These are phyloP conservation scores for Philopedon plagiatum DNA, from an alignment of 2,888 invertebrate genomes.

Conservation along the genomic window DNA sequence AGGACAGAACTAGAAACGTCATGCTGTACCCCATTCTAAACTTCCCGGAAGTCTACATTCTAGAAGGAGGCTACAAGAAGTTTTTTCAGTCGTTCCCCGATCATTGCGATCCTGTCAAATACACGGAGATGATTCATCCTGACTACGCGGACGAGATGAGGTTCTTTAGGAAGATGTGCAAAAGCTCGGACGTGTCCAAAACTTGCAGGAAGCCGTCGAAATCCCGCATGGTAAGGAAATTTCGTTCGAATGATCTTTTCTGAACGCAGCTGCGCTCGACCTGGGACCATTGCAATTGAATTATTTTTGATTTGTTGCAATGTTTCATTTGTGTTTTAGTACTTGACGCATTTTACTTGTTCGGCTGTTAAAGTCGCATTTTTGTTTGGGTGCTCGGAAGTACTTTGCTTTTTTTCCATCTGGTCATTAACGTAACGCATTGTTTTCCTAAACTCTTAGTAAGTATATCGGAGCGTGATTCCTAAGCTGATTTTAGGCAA, in stretches of 20 bases:
- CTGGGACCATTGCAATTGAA: neutral
- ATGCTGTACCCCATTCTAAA: constrained; percentile 86
- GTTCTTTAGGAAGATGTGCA: constrained; percentile 82
- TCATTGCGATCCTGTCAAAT: constrained; percentile 80
- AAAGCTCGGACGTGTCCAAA: constrained; percentile 60
- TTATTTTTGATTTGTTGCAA: too few species aligned
- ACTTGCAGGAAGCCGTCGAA: neutral
- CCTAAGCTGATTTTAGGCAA: too few species aligned
- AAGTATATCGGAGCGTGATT: too few species aligned
- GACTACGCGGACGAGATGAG: constrained; percentile 79
- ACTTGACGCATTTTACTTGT: too few species aligned
- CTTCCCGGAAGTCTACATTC: constrained; percentile 93
- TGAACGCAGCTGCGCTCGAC: neutral
- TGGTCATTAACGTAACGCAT: too few species aligned
- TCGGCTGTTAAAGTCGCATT: too few species aligned
- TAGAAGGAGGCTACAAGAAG: constrained; percentile 90
- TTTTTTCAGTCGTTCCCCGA: constrained; percentile 81
- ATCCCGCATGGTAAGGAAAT: constrained; percentile 3
- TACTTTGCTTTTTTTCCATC: too few species aligned
- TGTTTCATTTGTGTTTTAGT: too few species aligned
- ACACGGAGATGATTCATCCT: constrained; percentile 90
- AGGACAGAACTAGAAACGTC: constrained; percentile 86
- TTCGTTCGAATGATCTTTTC: constrained; percentile 9
- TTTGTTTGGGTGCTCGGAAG: too few species aligned
- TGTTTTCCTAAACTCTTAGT: too few species aligned